Evolutionary conservation across 23 tunicate genomes (phyloP), one percentile per base, ranked within the genome.

Genomic region (Trididemnum miniatum): DNA sequence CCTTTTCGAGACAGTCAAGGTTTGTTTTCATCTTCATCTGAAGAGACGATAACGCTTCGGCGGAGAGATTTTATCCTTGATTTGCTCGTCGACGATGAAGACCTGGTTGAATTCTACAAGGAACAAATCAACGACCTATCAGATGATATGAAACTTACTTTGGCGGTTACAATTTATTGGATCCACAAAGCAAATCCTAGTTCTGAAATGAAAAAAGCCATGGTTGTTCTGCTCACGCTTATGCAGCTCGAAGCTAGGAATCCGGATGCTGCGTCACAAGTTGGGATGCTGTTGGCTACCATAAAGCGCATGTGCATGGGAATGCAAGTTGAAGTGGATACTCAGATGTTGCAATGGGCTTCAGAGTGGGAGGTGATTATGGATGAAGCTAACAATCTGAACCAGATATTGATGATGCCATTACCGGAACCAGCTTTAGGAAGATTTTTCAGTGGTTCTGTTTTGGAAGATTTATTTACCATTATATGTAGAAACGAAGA

Each of bases 151-250:
- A 29, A 82, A 67, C 79, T 82, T 1, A 34, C 69, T 0, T 20
- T 82, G 50, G 78, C 86, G 4, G 86, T 49, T 67, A 71, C 86
- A 1, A 39, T 82, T 35, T 50, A 26, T 18, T 82, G 86, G 86
- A 82, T 82, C 1, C 7, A 34, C 1, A 33, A 69, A 71, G 9
- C 69, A 15, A 1, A 31, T 0, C 86, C 86, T 3, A 27, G 36
- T 24, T n/a, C 20, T 29, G 49, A 28, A 54, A 52, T 57, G 39
- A 12, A 20, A 32, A 52, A 54, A 77, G 66, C 82, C 1, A 29
- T 77, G 65, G 67, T 36, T 52, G 36, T 57, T 54, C 20, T 54
- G 4, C 54, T 77, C 2, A 20, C 82, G 2, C 28, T 77, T 66
- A 52, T 77, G 82, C 40, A 51, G 37, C 12, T 57, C 9, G 30